Evolutionary conservation across 2,888 invertebrate species (phyloP).

Genomic region (Plutella xylostella): DNA sequence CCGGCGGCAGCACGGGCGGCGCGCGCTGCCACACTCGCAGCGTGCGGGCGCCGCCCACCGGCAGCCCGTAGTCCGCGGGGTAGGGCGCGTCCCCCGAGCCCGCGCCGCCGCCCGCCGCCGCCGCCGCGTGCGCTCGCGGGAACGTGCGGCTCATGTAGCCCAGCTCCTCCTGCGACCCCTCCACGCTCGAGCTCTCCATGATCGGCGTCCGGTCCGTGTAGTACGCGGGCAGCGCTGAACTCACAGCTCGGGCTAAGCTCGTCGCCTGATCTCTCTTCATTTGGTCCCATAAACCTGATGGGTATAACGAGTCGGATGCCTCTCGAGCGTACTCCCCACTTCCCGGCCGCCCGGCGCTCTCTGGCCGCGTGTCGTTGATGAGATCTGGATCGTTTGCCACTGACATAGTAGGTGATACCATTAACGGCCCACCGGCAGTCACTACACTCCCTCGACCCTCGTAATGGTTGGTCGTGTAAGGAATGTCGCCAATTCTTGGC

Average conservation of each 20-base stretch:
- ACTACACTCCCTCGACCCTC: constrained; percentile 76
- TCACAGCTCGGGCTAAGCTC: constrained; percentile 70
- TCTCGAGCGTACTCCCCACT: constrained; percentile 85
- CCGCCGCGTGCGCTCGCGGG: constrained; percentile 60
- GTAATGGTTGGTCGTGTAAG: constrained; percentile 77
- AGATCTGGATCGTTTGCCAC: constrained; percentile 86
- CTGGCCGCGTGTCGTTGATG: constrained; percentile 83
- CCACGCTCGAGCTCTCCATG: constrained; percentile 72
- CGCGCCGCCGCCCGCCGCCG: constrained; percentile 62
- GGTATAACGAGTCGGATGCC: constrained; percentile 80
- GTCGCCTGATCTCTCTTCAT: constrained; percentile 59
- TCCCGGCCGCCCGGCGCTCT: constrained; percentile 69
- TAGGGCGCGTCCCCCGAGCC: constrained; percentile 67
- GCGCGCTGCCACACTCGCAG: constrained; percentile 90
- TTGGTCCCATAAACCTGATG: constrained; percentile 84
- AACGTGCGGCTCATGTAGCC: constrained; percentile 74
- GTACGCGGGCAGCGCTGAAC: constrained; percentile 68
- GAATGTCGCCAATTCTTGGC: constrained; percentile 74
- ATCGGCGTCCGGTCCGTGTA: constrained; percentile 83
- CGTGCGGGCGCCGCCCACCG: constrained; percentile 79
- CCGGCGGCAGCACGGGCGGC: constrained; percentile 87
- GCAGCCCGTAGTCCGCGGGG: constrained; percentile 84
- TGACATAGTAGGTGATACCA: constrained; percentile 80
- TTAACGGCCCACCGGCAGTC: constrained; percentile 73
- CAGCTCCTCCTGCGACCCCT: constrained; percentile 70